phyloP scores from a whole-genome alignment of 2,888 invertebrate species.

The Salticus scenicus region DNA sequence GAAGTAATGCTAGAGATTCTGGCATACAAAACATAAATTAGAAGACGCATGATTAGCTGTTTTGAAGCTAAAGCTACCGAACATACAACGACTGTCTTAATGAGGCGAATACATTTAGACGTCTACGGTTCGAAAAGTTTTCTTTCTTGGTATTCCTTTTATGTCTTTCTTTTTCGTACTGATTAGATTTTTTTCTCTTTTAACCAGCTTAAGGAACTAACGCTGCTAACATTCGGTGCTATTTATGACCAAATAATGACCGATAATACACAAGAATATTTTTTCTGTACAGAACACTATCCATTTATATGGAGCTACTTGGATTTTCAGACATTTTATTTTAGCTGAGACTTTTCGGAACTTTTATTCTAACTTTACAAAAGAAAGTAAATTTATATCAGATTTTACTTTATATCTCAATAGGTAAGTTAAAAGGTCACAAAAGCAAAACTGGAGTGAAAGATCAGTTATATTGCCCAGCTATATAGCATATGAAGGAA shows the following conservation, averaged over 20 bases:
- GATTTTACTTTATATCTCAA: too few relatives aligned
- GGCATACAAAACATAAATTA: slow-evolving; percentile 62
- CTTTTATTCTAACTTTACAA: not conserved
- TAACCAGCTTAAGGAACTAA: not conserved
- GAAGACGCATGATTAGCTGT: slow-evolving; percentile 56
- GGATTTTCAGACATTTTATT: not conserved
- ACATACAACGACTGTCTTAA: slow-evolving; percentile 57
- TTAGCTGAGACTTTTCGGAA: not conserved
- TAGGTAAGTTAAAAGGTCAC: too few relatives aligned
- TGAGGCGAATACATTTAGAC: slow-evolving; percentile 63
- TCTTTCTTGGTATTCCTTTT: slow-evolving; percentile 48
- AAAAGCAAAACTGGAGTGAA: too few relatives aligned
- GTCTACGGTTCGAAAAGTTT: slow-evolving; percentile 56
- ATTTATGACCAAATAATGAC: slow-evolving; percentile 52
- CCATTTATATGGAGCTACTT: not conserved
- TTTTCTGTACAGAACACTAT: not conserved
- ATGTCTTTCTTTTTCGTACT: slow-evolving; percentile 33
- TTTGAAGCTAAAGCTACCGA: slow-evolving; percentile 46
- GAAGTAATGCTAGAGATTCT: too few relatives aligned
- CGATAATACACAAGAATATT: slow-evolving; percentile 29
- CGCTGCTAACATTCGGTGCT: slow-evolving; percentile 39
- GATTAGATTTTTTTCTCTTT: slow-evolving; percentile 14
- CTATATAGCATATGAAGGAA: too few relatives aligned
- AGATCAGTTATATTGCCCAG: too few relatives aligned
- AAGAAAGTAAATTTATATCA: too few relatives aligned